Conservation (phyloP, 2,797 vertebrate species). For the Scleropages formosus region DNA sequence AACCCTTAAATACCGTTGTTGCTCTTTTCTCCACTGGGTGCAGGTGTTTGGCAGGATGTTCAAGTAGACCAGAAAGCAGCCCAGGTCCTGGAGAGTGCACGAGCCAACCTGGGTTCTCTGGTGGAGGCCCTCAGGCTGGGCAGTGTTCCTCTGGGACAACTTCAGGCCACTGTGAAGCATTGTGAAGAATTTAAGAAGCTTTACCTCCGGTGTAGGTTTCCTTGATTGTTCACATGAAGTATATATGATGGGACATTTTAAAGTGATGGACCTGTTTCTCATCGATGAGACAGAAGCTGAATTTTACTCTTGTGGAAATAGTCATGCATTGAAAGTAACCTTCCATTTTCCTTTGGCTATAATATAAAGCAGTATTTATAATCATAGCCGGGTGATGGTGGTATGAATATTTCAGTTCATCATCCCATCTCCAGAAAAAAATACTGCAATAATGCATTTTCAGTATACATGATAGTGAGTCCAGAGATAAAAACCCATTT, state of each 20-base stretch:
- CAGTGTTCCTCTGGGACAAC: slow-evolving; percentile 48
- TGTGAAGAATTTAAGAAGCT: slow-evolving; percentile 55
- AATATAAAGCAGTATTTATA: no score
- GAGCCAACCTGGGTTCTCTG: slow-evolving; percentile 43
- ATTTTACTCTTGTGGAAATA: no score
- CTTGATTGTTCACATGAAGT: background rate
- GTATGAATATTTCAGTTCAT: no score
- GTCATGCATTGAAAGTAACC: no score
- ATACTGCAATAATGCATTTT: no score
- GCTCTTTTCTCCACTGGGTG: slow-evolving; percentile 16
- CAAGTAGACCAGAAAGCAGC: slow-evolving; percentile 49
- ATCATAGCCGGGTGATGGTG: no score
- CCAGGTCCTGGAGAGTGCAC: slow-evolving; percentile 42
- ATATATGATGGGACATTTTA: no score
- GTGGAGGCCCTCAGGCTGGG: slow-evolving; percentile 56
- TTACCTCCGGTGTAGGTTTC: slow-evolving; percentile 56
- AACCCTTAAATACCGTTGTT: background rate
- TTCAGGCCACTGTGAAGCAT: slow-evolving; percentile 55
- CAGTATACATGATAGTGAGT: no score
- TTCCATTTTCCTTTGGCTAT: no score
- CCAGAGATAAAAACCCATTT: background rate
- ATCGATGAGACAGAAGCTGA: no score
- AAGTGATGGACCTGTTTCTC: no score
- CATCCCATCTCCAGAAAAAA: no score
- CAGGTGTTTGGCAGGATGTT: slow-evolving; percentile 54